phyloP scores from a whole-genome alignment of 2,113 vertebrate genomes.

The Opisthocomus hoazin region DNA sequence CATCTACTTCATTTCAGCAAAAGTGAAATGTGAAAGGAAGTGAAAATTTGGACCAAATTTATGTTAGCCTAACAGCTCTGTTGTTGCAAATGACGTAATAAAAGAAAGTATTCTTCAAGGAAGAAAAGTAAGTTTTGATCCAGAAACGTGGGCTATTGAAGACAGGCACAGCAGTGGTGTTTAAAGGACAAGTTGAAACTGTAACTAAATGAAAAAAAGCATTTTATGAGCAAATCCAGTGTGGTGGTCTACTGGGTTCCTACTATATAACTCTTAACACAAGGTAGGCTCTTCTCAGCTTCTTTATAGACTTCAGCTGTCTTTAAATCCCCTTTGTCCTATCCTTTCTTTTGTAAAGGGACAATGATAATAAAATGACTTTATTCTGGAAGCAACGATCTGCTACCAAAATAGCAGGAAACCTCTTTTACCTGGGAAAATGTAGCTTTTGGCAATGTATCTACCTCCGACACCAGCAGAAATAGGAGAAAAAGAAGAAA shows the following conservation, averaged over 20 bases:
- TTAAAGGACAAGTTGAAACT: not conserved
- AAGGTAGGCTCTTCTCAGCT: not conserved
- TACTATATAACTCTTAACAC: not conserved
- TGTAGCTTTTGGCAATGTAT: not conserved
- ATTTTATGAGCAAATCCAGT: not conserved
- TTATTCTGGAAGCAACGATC: not conserved
- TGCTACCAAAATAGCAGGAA: not conserved
- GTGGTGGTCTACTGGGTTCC: not conserved
- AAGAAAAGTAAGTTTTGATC: not conserved
- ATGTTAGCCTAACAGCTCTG: not conserved
- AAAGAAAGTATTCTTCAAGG: not conserved
- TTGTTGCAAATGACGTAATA: not conserved
- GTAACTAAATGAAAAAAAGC: not conserved
- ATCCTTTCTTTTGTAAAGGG: not conserved
- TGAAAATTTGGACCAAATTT: slow-evolving; percentile 25
- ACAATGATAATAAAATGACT: not conserved
- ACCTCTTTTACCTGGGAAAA: not conserved
- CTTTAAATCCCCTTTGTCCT: not conserved
- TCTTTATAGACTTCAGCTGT: not conserved
- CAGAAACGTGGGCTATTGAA: not conserved
- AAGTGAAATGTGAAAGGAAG: slow-evolving; percentile 43
- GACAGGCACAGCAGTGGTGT: not conserved
- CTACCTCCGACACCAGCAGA: not conserved
- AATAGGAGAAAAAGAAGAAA: not conserved
- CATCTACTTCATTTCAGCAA: slow-evolving; percentile 18